Base-by-base conservation (phyloP, 2,113 vertebrate species). In the Brachirus orientalis region DNA sequence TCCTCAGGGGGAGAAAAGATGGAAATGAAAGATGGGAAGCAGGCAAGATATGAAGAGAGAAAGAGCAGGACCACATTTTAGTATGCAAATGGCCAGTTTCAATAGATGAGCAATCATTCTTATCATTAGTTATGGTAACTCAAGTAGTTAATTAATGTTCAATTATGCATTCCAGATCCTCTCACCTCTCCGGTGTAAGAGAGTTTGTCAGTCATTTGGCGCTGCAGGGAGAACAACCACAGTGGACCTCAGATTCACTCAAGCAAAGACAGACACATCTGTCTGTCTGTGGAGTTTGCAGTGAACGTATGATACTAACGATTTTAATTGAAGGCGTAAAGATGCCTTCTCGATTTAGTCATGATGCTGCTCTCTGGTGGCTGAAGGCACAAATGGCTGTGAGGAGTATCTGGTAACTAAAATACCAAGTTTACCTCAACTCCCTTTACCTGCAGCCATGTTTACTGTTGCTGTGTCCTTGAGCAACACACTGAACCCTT, bases 41-140 rank as follows among this genome's bases (percentile, higher is more conserved):
- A 11, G 18, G 51, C 28, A 38, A 11, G 16, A 40, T 22, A 44
- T 6, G 3, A n/a, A 12, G 33, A 60, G 35, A 20, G 40, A 12
- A 43, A 60, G 62, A 60, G 19, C 16, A 57, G 54, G 77, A 36
- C 7, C 0, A 57, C 38, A 69, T 18, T 84, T 84, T 63, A 64
- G 57, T 50, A 79, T 85, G 72, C 63, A 73, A 82, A 81, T 65
- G 52, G 50, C 0, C 52, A 60, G 54, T 79, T 84, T 64, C 65
- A 81, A 72, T 84, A 69, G 57, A 66, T 41, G 69, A 57, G 77
- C 72, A 77, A 73, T 80, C 69, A 76, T 72, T 86, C 72, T 82
- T 69, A 76, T 79, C 53, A 70, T 77, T 76, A 83, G 38, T 80
- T 83, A 74, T 68, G 72, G 77, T 53, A 78, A 65, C 65, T 77